Evolutionary conservation across 2,888 invertebrate genomes (phyloP), one percentile per base, ranked within the genome.

Genomic region (Nycteola revayana): DNA sequence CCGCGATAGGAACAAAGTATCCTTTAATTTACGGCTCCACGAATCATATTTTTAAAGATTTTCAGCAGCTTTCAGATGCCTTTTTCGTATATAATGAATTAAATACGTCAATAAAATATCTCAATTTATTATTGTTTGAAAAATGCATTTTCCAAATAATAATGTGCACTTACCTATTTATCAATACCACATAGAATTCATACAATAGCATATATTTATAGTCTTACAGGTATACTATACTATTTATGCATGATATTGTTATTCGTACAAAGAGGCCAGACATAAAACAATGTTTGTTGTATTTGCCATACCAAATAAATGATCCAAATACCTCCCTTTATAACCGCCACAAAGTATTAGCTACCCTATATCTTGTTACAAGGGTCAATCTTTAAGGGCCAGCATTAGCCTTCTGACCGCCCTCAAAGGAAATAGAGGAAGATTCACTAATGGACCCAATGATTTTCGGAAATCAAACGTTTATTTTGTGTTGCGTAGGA

Each of bases 371-470:
- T 71, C 68, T 66, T 62, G 67, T 72, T 70, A 70, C 71, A 58
- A 59, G 72, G 77, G 77, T 78, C 77, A 79, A 75, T 75, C 73
- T 73, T 62, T 59, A 61, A 69, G 69, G 75, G 75, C 75, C 64
- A 65, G 65, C 76, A 80, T 83, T 83, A 80, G 70, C 76, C 81
- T 66, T 58, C 56, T 72, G 76, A 71, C 75, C 74, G 75, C 63
- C 53, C 74, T 76, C 76, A 72, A 75, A 81, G 79, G 78, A 75
- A 75, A 71, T 65, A 66, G 60, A 58, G 49, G 61, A 60, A 67
- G 71, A 75, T 60, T 55, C 61, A 57, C 74, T 82, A 83, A 84
- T 82, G 80, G 80, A 72, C 68, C 74, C 74, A 78, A 78, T 79
- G 79, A 75, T 79, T 79, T 75, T 63, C 54, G 54, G 63, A 66